A percentile compares a stretch with the other conserved stretches of the same genome.
Evolutionary conservation across 2,113 vertebrate genomes (phyloP).

Genomic region (Aspiorhynchus laticeps): DNA sequence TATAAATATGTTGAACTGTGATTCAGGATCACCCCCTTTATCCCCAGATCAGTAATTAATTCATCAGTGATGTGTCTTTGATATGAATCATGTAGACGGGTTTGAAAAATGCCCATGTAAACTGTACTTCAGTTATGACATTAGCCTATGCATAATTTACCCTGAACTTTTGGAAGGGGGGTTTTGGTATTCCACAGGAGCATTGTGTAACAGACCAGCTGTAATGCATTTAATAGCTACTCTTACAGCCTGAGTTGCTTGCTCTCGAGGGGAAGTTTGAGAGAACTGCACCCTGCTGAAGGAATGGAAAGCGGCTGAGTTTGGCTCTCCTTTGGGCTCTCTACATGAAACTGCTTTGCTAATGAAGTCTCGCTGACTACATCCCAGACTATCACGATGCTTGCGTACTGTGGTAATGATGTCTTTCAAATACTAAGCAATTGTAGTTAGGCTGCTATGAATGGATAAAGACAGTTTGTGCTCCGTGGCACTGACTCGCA

Average conservation of each 20-base stretch:
- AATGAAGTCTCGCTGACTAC: conserved; percentile 42
- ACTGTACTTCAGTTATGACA: not conserved
- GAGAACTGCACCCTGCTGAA: conserved; percentile 28
- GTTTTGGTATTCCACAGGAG: not conserved
- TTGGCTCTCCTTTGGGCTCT: conserved; percentile 32
- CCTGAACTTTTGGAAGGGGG: not conserved
- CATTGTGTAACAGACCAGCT: conserved; percentile 36
- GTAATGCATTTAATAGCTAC: conserved; percentile 47
- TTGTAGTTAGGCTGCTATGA: conserved; percentile 4
- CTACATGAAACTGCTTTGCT: conserved; percentile 38
- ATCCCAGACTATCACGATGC: not conserved
- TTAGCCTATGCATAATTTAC: conserved; percentile 32
- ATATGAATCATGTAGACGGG: conserved; percentile 1
- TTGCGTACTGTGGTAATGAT: conserved; percentile 29
- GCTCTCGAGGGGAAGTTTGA: conserved; percentile 25
- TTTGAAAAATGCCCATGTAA: not conserved
- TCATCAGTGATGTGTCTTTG: not conserved
- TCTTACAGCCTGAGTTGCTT: conserved; percentile 27
- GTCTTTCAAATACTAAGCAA: conserved; percentile 27
- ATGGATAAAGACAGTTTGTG: not conserved
- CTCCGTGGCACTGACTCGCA: not conserved
- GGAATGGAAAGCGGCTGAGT: not conserved
- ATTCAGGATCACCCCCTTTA: not conserved
- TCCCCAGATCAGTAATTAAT: not conserved
- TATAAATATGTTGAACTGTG: not conserved